phyloP scores from a whole-genome alignment of 2,888 invertebrate species.

The Hetaerina titia region DNA sequence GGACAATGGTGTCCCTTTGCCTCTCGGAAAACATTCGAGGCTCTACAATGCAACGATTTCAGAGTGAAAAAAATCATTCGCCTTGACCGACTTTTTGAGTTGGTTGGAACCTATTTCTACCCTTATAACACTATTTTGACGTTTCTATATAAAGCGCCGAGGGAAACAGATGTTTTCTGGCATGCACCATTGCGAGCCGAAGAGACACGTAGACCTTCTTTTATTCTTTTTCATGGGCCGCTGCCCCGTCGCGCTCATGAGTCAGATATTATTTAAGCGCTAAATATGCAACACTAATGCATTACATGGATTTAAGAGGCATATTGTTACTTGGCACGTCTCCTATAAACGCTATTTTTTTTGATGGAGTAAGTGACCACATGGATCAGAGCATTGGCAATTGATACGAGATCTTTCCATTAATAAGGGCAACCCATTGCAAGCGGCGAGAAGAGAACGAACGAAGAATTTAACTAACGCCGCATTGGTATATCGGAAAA shows the following conservation, averaged over 20 bases:
- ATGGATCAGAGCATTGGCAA: not conserved
- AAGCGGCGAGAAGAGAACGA: too few relatives aligned
- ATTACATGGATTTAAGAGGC: not conserved
- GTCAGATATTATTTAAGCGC: not conserved
- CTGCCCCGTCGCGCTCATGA: not conserved
- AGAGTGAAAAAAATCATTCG: too few relatives aligned
- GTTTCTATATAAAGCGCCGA: slow-evolving; percentile 2
- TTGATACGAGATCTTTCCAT: not conserved
- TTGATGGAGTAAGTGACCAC: not conserved
- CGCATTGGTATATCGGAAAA: too few relatives aligned
- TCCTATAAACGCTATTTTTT: not conserved
- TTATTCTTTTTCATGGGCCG: not conserved
- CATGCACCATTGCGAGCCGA: slow-evolving; percentile 21
- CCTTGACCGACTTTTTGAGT: not conserved
- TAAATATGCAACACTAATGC: not conserved
- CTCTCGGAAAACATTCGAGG: too few relatives aligned
- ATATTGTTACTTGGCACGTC: not conserved
- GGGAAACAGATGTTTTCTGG: slow-evolving; percentile 29
- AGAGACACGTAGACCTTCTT: not conserved
- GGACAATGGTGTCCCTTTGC: too few relatives aligned
- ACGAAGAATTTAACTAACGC: too few relatives aligned
- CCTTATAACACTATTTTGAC: not conserved
- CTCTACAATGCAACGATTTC: too few relatives aligned
- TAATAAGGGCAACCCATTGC: not conserved
- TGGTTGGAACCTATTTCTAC: not conserved